Conservation (phyloP, 2,888 invertebrate genomes). For the Agriopis marginaria region DNA sequence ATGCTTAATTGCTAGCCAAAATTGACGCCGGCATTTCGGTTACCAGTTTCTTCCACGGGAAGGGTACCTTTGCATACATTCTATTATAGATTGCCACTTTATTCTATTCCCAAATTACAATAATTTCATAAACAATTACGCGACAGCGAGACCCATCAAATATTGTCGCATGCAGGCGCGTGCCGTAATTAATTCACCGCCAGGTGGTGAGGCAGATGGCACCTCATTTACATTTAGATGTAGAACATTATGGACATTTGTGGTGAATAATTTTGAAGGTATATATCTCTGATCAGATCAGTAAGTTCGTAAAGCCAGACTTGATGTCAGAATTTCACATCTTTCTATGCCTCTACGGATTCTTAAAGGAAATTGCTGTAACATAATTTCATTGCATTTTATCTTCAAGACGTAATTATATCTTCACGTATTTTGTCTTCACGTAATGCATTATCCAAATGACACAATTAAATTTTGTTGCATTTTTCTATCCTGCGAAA, state of each 20-base stretch:
- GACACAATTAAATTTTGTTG: too few species aligned
- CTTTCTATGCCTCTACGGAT: too few species aligned
- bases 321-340: neutral
- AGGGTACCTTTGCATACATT: too few species aligned
- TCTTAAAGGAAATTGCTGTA: too few species aligned
- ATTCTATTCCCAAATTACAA: conserved; percentile 14
- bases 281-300: conserved; percentile 3
- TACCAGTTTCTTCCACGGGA: too few species aligned
- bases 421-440: too few species aligned
- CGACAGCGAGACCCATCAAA: conserved; percentile 35
- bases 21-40: too few species aligned
- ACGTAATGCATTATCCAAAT: too few species aligned
- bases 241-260: conserved; percentile 35
- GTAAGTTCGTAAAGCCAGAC: neutral
- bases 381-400: too few species aligned
- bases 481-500: too few species aligned
- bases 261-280: conserved; percentile 31
- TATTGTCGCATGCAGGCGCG: conserved; percentile 56
- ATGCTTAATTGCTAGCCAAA: too few species aligned
- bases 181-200: conserved; percentile 82
- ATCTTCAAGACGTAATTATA: too few species aligned
- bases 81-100: conserved; percentile 7
- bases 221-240: conserved; percentile 66
- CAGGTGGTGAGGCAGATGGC: conserved; percentile 83
- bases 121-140: conserved; percentile 33